Conservation (phyloP, 2,797 vertebrate species). For the Neostethus bicornis region DNA sequence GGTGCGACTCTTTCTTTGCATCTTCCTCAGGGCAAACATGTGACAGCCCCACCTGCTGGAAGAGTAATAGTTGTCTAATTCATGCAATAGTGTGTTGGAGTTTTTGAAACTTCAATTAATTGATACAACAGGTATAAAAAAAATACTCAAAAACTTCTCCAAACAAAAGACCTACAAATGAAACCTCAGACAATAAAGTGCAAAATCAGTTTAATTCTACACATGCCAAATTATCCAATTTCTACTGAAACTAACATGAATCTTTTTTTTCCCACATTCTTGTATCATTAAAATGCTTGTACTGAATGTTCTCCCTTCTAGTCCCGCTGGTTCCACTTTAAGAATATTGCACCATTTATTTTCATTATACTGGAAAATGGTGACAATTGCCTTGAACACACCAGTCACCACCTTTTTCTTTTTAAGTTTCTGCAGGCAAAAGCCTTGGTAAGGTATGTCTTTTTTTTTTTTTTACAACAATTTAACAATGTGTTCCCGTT, state of each 20-base stretch:
- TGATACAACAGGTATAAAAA: not conserved
- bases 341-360: conserved; percentile 61
- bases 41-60: conserved; percentile 10
- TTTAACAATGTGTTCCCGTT: not conserved
- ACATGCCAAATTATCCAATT: conserved; percentile 1
- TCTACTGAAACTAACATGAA: conserved; percentile 9
- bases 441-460: conserved; percentile 9
- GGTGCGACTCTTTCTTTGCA: conserved; percentile 1
- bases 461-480: conserved; percentile 20
- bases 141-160: too few species aligned
- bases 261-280: too few species aligned
- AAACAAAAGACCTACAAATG: not conserved
- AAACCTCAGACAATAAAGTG: not conserved
- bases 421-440: conserved; percentile 7
- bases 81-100: too few species aligned
- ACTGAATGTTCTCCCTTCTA: conserved; percentile 19
- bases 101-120: not conserved
- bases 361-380: conserved; percentile 46
- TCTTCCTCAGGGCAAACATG: not conserved
- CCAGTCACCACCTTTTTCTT: conserved; percentile 34
- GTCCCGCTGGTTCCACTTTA: conserved; percentile 53
- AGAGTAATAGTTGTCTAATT: not conserved
- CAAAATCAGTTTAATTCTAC: not conserved
- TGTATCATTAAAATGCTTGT: conserved; percentile 22
- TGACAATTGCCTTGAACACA: conserved; percentile 41